A percentile compares a stretch with the other conserved stretches of the same genome.
These are phyloP conservation scores for Spisula solida DNA, from an alignment of 2,888 invertebrate species.

Conservation along the genomic window DNA sequence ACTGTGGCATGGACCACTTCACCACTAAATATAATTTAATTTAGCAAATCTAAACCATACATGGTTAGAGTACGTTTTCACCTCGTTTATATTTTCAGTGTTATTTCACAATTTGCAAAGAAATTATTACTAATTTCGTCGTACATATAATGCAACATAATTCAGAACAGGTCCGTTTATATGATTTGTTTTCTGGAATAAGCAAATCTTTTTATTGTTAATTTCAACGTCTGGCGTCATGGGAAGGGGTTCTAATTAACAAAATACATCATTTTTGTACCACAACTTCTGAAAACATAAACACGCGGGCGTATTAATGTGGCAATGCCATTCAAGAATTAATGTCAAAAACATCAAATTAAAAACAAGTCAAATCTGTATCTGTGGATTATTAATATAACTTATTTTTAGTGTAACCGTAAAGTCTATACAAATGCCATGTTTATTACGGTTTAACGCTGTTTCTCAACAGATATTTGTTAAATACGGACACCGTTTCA, in stretches of 20 bases:
- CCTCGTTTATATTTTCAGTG: slow-evolving; percentile 58
- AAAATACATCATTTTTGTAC: slow-evolving; percentile 34
- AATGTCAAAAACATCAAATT: slow-evolving; percentile 31
- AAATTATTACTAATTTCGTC: slow-evolving; percentile 37
- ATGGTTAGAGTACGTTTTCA: slow-evolving; percentile 47
- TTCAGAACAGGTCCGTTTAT: slow-evolving; percentile 46
- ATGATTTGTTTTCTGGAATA: slow-evolving; percentile 8
- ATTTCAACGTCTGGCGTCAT: slow-evolving; percentile 44
- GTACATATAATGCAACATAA: slow-evolving; percentile 44
- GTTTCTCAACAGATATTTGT: too few relatives aligned
- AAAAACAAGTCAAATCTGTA: background rate
- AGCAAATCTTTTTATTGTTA: slow-evolving; percentile 13
- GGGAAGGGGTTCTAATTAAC: slow-evolving; percentile 19
- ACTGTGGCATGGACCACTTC: background rate
- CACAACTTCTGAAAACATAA: slow-evolving; percentile 25
- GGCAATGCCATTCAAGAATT: slow-evolving; percentile 39
- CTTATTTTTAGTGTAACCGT: background rate
- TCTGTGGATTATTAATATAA: background rate
- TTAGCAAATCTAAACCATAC: slow-evolving; percentile 36
- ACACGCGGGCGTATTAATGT: slow-evolving; percentile 27
- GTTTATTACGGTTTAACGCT: too few relatives aligned
- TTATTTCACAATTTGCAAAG: slow-evolving; percentile 51
- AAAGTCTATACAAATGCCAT: background rate
- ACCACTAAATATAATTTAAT: slow-evolving; percentile 15
- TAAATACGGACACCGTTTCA: too few relatives aligned